Evolutionary conservation across 2,113 vertebrate species (phyloP), one percentile per base, ranked within the genome.

Genomic region (Melanostigma gelatinosum): DNA sequence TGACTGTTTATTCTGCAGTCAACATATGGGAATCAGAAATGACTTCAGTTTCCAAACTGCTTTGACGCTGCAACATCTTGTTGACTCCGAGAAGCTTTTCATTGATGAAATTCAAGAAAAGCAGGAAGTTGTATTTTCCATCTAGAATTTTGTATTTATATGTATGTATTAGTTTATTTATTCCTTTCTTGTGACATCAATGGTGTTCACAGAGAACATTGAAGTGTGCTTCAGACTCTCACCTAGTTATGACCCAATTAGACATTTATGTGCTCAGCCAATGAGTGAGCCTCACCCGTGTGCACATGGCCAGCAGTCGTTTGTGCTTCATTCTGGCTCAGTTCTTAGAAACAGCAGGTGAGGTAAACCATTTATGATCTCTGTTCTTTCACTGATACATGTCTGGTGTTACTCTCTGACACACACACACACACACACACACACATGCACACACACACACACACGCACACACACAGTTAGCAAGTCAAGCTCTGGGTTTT

Each of bases 261-360:
- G 46, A 72, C 13, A 11, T 34, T n/a, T 29, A 16, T 82, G 81
- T 68, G 54, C 60, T 83, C 27, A n/a, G 69, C 76, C 71, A 69
- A 65, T 77, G 36, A 74, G 32, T 7, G 18, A 84, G 62, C 58
- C 8, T 83, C 60, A 38, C 18, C 63, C 36, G n/a, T 48, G 78
- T 69, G 46, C 54, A 76, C 29, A 36, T 52, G 40, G 13, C 52
- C 24, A 9, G 50, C 24, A 34, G 42, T 46, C 44, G 58, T 81
- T 82, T 91, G 82, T 88, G 84, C 80, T 79, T 82, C 50, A 46
- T 29, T 79, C 36, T 48, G 73, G 60, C 27, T 2, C 34, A n/a
- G 18, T n/a, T 70, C 13, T 27, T 16, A 77, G 62, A 42, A 38
- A n/a, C 27, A 60, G 11, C 74, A 68, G 44, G 44, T 54, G 70